phyloP scores from a whole-genome alignment of 2,797 vertebrate genomes.

The Steatocranus sp. region DNA sequence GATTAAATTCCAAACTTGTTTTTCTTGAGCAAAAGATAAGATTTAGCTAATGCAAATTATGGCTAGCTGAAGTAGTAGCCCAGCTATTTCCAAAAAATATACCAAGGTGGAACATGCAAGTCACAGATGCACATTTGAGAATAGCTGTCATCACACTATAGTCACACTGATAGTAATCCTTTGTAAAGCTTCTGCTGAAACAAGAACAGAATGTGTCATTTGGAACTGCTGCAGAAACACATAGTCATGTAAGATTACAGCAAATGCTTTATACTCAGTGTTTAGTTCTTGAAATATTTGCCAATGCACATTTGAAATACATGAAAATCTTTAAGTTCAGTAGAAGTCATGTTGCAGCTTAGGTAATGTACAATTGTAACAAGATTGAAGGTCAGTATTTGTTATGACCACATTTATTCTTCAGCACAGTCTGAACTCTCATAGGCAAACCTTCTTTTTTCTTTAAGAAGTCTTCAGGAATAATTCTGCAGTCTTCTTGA shows the following conservation, averaged over 20 bases:
- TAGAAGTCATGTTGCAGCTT: conserved; percentile 49
- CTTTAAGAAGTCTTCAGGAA: neutral
- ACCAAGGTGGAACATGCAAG: neutral
- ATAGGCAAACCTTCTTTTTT: neutral
- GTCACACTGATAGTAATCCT: neutral
- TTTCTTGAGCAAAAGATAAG: neutral
- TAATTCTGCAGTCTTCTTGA: neutral
- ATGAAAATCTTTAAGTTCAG: conserved; percentile 83
- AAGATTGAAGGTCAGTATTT: neutral
- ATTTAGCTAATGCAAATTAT: neutral
- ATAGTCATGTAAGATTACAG: neutral
- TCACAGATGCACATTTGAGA: neutral
- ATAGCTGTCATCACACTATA: neutral
- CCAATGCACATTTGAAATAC: conserved; percentile 58
- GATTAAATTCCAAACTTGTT: neutral
- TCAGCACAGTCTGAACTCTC: neutral
- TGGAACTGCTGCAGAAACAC: neutral
- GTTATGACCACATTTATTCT: neutral
- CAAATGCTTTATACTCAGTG: neutral
- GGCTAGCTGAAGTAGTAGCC: neutral
- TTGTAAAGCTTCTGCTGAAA: neutral
- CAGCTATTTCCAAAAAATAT: neutral
- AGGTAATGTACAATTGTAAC: neutral
- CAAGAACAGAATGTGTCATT: neutral
- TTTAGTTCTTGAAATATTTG: neutral